Evolutionary conservation across 2,113 vertebrate species (phyloP), one percentile per base, ranked within the genome.

Genomic region (Varanus komodoensis): DNA sequence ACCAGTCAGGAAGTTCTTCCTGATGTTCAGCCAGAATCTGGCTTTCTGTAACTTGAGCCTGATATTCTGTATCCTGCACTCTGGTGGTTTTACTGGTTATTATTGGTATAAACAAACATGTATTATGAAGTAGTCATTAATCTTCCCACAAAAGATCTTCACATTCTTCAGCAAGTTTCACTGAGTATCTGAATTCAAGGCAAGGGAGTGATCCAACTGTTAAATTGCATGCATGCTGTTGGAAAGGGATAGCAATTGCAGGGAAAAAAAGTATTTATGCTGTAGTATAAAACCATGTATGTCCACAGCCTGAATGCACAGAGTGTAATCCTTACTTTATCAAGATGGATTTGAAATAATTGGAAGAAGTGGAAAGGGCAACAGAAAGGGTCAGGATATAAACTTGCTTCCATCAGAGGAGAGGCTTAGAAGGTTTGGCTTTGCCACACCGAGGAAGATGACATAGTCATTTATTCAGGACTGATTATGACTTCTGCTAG

Each of bases 341-440:
- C 86, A 80, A n/a, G 57, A 68, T 8, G 77, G 86, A 87, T 80
- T 80, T 69, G 61, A 87, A 87, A 87, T 87, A 80, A 68, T 87
- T 79, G 50, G 48, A 75, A 67, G 44, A 15, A 80, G 80, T 87
- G 17, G 52, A 52, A 87, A 88, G 77, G 64, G 57, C 19, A 87
- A 25, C 57, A 17, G 61, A n/a, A 87, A 87, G 80, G 61, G 75
- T 80, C 61, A 87, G 75, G 74, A 32, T 38, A 87, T 80, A 87
- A 87, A 61, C 75, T 87, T 80, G 61, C 21, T 87, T 79, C 75
- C 19, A 50, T 50, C 27, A 67, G 57, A 80, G 29, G 19, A 87
- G 75, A 79, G 61, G 61, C 38, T 80, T 87, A 50, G 75, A 87
- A 87, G 61, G 69, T 87, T 87, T 87, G 86, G 44, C 75, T 80